These are phyloP conservation scores for Pao palembangensis DNA, from an alignment of 2,113 vertebrate species.

Conservation along the genomic window DNA sequence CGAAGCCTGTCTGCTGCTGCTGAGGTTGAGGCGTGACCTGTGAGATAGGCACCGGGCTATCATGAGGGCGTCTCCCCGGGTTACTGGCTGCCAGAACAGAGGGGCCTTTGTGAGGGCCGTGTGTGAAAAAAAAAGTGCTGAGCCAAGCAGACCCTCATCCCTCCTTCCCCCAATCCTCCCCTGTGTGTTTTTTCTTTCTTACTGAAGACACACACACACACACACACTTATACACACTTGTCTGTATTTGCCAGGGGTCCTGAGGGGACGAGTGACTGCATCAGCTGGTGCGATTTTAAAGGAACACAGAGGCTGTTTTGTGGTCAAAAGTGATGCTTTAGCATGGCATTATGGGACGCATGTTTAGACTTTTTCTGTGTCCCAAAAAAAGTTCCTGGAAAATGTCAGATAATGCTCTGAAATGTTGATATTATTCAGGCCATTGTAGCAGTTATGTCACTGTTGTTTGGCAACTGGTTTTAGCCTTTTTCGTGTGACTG, in stretches of 20 bases:
- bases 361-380: background rate
- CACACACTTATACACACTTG: constrained; percentile 15
- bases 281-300: constrained; percentile 45
- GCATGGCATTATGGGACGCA: constrained; percentile 19
- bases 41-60: constrained; percentile 66
- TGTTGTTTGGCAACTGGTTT: too few relatives aligned
- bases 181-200: constrained; percentile 24
- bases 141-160: constrained; percentile 50
- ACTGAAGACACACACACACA: constrained; percentile 36
- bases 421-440: too few relatives aligned
- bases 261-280: constrained; percentile 43
- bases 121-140: constrained; percentile 58
- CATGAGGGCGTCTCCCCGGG: constrained; percentile 65
- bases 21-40: constrained; percentile 60
- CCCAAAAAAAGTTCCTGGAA: background rate
- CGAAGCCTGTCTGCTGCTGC: constrained; percentile 37
- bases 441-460: too few relatives aligned
- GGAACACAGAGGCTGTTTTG: constrained; percentile 36
- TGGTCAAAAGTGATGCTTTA: constrained; percentile 25
- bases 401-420: background rate
- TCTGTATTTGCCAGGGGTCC: constrained; percentile 55
- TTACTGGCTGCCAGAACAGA: constrained; percentile 55
- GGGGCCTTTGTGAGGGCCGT: constrained; percentile 61
- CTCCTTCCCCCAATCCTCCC: background rate
- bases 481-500: background rate